These are phyloP conservation scores for Colaptes auratus DNA, from an alignment of 2,113 vertebrate species.

Conservation along the genomic window DNA sequence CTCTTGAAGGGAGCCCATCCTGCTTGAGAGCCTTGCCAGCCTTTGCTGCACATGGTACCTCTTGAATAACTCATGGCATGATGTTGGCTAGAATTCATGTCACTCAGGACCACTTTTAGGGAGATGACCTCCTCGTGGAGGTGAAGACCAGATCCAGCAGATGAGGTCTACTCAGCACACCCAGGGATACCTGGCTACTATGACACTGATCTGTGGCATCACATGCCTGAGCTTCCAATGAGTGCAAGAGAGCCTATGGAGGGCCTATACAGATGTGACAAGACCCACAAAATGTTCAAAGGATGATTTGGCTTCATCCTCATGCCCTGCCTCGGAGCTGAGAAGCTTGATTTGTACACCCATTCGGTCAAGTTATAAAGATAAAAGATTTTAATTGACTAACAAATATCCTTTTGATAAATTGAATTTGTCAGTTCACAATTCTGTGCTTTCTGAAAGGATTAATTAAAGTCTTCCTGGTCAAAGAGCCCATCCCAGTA, in stretches of 20 bases:
- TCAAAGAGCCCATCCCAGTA: neutral
- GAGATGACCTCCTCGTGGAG: neutral
- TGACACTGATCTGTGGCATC: neutral
- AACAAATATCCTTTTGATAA: neutral
- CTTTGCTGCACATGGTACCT: neutral
- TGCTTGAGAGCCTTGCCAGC: neutral
- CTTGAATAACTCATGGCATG: neutral
- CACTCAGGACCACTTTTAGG: neutral
- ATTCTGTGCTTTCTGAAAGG: neutral
- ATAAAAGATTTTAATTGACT: neutral
- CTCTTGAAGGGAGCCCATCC: neutral
- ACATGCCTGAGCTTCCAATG: neutral
- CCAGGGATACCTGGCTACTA: neutral
- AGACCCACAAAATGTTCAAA: neutral
- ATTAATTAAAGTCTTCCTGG: neutral
- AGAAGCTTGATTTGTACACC: neutral
- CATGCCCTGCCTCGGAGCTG: neutral
- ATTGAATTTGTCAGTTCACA: neutral
- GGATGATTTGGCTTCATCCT: neutral
- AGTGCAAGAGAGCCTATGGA: neutral
- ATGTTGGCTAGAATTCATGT: neutral
- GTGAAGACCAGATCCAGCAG: neutral
- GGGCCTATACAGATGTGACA: neutral
- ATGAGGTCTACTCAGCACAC: neutral
- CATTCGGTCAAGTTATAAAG: neutral